A percentile compares a stretch with the other conserved stretches of the same genome.
Evolutionary conservation across 2,797 vertebrate genomes (phyloP).

Genomic region (Molothrus ater): DNA sequence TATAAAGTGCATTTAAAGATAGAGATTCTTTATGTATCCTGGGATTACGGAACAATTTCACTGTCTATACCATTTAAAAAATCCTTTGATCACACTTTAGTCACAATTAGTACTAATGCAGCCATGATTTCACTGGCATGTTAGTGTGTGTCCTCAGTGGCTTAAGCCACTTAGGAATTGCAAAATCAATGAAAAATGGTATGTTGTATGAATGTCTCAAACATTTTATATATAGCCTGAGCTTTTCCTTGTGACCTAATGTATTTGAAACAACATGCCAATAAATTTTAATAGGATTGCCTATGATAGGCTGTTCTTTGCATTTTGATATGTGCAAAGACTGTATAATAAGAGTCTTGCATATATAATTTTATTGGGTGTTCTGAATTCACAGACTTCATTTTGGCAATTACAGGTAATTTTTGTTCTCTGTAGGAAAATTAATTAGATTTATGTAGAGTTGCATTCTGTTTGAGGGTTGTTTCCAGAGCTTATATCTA

Average conservation of each 20-base stretch:
- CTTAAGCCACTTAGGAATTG: neutral
- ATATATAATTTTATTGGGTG: neutral
- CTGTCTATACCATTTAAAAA: neutral
- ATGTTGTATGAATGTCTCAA: neutral
- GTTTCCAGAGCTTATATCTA: neutral
- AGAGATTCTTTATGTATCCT: neutral
- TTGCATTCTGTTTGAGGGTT: neutral
- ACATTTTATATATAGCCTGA: neutral
- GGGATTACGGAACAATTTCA: neutral
- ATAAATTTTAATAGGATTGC: neutral
- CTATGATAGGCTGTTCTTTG: neutral
- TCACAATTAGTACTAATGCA: neutral
- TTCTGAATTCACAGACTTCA: neutral
- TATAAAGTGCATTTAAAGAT: neutral
- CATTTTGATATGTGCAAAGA: neutral
- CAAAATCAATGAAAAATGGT: neutral
- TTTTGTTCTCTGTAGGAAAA: neutral
- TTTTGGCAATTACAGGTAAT: neutral
- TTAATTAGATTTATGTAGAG: neutral
- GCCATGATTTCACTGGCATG: neutral
- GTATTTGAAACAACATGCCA: neutral
- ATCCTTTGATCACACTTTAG: neutral
- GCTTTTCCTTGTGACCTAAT: neutral
- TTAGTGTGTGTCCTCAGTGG: neutral
- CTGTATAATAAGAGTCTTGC: neutral